Evolutionary conservation across 2,113 vertebrate species (phyloP).

Genomic region (Pogona vitticeps): DNA sequence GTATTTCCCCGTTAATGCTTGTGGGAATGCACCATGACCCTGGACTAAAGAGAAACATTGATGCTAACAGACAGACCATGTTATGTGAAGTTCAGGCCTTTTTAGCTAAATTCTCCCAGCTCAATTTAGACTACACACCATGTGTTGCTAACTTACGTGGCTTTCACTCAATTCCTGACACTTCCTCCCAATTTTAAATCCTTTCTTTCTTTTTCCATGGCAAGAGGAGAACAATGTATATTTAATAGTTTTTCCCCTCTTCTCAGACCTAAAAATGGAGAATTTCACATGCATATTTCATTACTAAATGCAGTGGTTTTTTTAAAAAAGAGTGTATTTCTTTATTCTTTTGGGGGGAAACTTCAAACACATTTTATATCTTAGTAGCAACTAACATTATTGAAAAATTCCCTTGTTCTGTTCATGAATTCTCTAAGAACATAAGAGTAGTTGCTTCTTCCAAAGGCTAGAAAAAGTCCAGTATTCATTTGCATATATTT

Average conservation of each 20-base stretch:
- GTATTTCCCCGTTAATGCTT: constrained; percentile 24
- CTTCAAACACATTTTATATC: background rate
- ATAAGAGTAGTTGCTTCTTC: constrained; percentile 24
- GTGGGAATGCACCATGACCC: constrained; percentile 21
- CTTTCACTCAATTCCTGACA: constrained; percentile 28
- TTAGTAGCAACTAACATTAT: background rate
- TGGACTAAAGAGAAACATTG: constrained; percentile 30
- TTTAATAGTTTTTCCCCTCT: background rate
- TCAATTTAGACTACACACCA: constrained; percentile 6
- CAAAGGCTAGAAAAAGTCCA: constrained; percentile 1
- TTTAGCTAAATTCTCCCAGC: constrained; percentile 11
- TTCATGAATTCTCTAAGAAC: background rate
- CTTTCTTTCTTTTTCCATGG: constrained; percentile 1
- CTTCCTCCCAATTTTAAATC: constrained; percentile 12
- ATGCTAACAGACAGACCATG: constrained; percentile 23
- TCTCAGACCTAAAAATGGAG: constrained; percentile 10
- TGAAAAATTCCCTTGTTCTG: background rate
- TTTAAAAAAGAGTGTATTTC: background rate
- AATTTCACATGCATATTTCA: constrained; percentile 23
- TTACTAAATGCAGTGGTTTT: constrained; percentile 9
- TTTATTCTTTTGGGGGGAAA: background rate
- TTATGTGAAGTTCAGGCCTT: background rate
- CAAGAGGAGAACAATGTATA: constrained; percentile 6
- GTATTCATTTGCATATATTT: constrained; percentile 23
- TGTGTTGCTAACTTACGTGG: constrained; percentile 37